phyloP scores from a whole-genome alignment of 2,888 invertebrate genomes.

The Lacanobia oleracea region DNA sequence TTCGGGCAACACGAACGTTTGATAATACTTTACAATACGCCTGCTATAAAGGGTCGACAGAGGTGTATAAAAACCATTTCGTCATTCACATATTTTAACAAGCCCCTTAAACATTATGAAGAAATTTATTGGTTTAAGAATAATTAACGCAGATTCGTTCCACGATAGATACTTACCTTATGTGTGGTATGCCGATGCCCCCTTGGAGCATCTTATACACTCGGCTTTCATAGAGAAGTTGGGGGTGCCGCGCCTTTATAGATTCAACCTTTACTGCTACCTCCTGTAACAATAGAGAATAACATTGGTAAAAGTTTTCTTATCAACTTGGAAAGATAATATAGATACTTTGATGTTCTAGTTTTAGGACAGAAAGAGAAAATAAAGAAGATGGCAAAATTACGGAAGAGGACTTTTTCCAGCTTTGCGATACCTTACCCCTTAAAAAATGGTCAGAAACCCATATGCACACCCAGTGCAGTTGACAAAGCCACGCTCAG shows the following conservation, averaged over 20 bases:
- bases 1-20: too few relatives aligned
- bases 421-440: neutral
- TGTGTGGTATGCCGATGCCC: conserved; percentile 98
- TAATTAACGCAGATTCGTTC: conserved; percentile 1
- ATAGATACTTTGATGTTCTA: neutral
- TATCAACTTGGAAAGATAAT: neutral
- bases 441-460: neutral
- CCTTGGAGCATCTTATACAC: conserved; percentile 99
- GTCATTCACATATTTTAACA: too few relatives aligned
- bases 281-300: conserved; percentile 92
- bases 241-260: conserved; percentile 99
- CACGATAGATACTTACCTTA: conserved; percentile 92
- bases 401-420: neutral
- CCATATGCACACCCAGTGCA: neutral
- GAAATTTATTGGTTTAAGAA: neutral
- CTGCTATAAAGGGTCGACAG: neutral
- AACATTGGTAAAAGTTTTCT: conserved; percentile 2
- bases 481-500: neutral
- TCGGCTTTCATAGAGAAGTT: conserved; percentile 99
- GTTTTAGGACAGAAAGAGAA: neutral
- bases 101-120: neutral
- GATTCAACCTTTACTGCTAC: conserved; percentile 99
- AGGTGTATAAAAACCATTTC: too few relatives aligned
- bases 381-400: neutral
- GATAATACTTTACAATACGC: too few relatives aligned